Evolutionary conservation across 2,113 vertebrate genomes (phyloP), one percentile per base, ranked within the genome.

Genomic region (Rhea pennata): DNA sequence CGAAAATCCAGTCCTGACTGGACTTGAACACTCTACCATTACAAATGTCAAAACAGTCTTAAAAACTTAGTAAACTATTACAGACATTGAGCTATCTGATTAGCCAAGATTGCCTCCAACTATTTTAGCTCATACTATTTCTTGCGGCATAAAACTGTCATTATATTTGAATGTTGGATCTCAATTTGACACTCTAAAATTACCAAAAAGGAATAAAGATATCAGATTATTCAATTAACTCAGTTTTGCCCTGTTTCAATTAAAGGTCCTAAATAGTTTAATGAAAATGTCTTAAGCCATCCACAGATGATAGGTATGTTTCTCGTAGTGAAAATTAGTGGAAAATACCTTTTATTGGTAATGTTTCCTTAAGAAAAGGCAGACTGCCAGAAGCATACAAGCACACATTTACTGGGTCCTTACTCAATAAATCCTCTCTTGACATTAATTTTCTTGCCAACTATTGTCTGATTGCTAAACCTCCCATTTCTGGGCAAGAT

Each of bases 371-470:
- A 50, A 62, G 66, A 72, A 92, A 87, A 92, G 50, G 13, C 62
- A 83, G 48, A 70, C 24, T 93, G 53, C 17, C 73, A 88, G 73
- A 92, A 88, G n/a, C 53, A 78, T 87, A 82, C 70, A 84, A 79
- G 58, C 24, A 87, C 66, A 70, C 1, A 4, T 78, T 95, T 86
- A 79, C 76, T 75, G 77, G 48, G 66, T 78, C 70, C 33, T 94
- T 88, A 84, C 39, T 69, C 79, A 72, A 81, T 81, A 94, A 94
- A 92, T 95, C 61, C 73, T 87, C 40, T 87, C 71, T 70, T 88
- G 83, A 91, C 66, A 81, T 70, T 88, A 90, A 91, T 95, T 95
- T 95, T 95, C 70, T 87, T 89, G 51, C 10, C 20, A 96, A 94
- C n/a, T 81, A 93, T 90, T 92, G 80, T 84, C 56, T 93, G 76